Evolutionary conservation across 2,113 vertebrate species (phyloP), one percentile per base, ranked within the genome.

Genomic region (Odocoileus virginianus): DNA sequence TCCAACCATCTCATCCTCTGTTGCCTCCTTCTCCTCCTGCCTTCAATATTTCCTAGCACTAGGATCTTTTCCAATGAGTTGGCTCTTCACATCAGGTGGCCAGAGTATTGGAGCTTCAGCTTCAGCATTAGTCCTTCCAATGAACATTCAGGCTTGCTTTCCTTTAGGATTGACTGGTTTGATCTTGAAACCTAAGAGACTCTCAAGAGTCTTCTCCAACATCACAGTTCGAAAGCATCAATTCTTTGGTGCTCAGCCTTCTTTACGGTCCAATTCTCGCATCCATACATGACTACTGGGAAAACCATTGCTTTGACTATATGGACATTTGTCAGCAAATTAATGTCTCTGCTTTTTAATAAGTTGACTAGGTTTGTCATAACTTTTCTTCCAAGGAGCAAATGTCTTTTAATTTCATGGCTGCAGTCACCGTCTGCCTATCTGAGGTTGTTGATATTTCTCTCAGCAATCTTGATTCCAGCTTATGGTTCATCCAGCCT

Each of bases 221-320:
- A 67, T 5, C 64, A 67, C 33, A 0, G 4, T 36, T 71, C 2
- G 0, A 36, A 71, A 11, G n/a, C 64, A 6, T 71, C n/a, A 36
- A 0, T 19, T 71, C 64, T n/a, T 64, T 1, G 0, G 30, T n/a
- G 3, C 30, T 64, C 7, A 64, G 61, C 15, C 61, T 17, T 67
- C 16, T 71, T 71, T 36, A 71, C 21, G 16, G 64, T 21, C 64
- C 9, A 71, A 21, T 36, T 71, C 64, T 71, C 1, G 4, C n/a
- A 71, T 71, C 64, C 64, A 21, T 12, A 19, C 64, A n/a, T 11
- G 64, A 36, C 64, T 36, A 71, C 19, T 36, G n/a, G 64, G 36
- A 36, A 71, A 71, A 71, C 17, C n/a, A 12, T 36, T 21, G n/a
- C n/a, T 71, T 36, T 23, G 19, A 21, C 64, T 71, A 21, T 6